Conservation (phyloP, 37 sponge, comb jelly and placozoan genomes). For the Amphimedon queenslandica region DNA sequence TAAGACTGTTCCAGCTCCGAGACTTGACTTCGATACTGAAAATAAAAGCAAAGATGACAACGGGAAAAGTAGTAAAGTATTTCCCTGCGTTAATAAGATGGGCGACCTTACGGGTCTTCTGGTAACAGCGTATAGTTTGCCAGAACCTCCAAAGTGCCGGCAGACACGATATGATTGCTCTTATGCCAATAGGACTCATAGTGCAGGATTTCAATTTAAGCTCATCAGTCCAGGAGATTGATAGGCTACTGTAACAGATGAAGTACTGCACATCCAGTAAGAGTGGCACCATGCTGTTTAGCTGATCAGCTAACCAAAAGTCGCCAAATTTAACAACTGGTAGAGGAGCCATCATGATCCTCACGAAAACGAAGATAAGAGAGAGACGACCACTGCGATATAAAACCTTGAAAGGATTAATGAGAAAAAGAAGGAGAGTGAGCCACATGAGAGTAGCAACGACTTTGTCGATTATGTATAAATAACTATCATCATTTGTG, state of each 20-base stretch:
- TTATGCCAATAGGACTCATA: slow-evolving; percentile 46
- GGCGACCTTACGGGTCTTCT: slow-evolving; percentile 57
- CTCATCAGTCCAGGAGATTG: neutral
- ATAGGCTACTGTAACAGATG: slow-evolving; percentile 61
- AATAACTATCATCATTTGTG: slow-evolving; percentile 11
- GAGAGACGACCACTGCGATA: slow-evolving; percentile 40
- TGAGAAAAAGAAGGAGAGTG: slow-evolving; percentile 27
- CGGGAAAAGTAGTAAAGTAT: slow-evolving; percentile 85
- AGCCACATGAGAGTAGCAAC: slow-evolving; percentile 57
- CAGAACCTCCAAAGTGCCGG: slow-evolving; percentile 89
- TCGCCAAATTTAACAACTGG: slow-evolving; percentile 81
- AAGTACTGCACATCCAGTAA: slow-evolving; percentile 85
- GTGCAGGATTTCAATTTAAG: slow-evolving; percentile 20
- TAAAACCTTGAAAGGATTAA: slow-evolving; percentile 55
- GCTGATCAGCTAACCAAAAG: slow-evolving; percentile 96
- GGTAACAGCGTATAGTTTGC: slow-evolving; percentile 87
- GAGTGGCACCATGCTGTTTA: slow-evolving; percentile 84
- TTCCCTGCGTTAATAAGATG: slow-evolving; percentile 93
- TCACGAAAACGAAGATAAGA: slow-evolving; percentile 37
- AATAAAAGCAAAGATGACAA: slow-evolving; percentile 70
- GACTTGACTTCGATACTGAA: slow-evolving; percentile 22
- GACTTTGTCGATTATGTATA: slow-evolving; percentile 29
- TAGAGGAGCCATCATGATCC: slow-evolving; percentile 80
- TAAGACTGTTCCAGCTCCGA: neutral
- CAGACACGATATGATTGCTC: slow-evolving; percentile 81